Evolutionary conservation across 1,140 invertebrate genomes (phyloP), one percentile per base, ranked within the genome.

Genomic region (Brachionus paranguensis): DNA sequence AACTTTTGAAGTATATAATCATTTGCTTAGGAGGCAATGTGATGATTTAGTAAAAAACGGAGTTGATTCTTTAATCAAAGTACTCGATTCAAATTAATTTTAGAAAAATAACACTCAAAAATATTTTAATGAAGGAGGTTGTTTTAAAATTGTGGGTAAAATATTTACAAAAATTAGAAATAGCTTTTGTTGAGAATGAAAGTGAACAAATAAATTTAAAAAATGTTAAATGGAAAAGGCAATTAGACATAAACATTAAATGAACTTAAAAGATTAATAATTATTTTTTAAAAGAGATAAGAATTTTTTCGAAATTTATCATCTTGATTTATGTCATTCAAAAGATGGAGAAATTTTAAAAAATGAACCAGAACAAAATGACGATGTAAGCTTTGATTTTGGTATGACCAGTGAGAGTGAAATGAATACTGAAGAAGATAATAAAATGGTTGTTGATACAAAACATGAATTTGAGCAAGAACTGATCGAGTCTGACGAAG

Each of bases 161-260:
- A 41, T 81, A 81, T 33, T 29, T 81, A 12, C 27, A 60, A 81
- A 81, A 81, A 45, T 68, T 81, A 12, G 20, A 81, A 29, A 45
- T 81, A 27, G 78, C 78, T 33, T 81, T 81, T 81, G 11, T 76
- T 27, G 41, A 47, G 12, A 24, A 81, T 45, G 20, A 68, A 41
- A 43, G 24, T 14, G 78, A 81, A 24, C 27, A 68, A 27, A 68
- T 81, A 81, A 60, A 81, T 81, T 45, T n/a, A 47, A 60, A 60
- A 3, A 81, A 60, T 60, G n/a, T 81, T 4, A 81, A 81, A 81
- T 81, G 78, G 78, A 81, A 37, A 20, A 60, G 76, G 76, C 55
- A 37, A 17, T 29, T 8, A 55, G 7, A n/a, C 6, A 41, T 8
- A n/a, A 72, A 7, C n/a, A 14, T 72, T 72, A 41, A 37, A 55